Evolutionary conservation across 2,113 vertebrate genomes (phyloP), one percentile per base, ranked within the genome.

Genomic region (Cheirogaleus medius): DNA sequence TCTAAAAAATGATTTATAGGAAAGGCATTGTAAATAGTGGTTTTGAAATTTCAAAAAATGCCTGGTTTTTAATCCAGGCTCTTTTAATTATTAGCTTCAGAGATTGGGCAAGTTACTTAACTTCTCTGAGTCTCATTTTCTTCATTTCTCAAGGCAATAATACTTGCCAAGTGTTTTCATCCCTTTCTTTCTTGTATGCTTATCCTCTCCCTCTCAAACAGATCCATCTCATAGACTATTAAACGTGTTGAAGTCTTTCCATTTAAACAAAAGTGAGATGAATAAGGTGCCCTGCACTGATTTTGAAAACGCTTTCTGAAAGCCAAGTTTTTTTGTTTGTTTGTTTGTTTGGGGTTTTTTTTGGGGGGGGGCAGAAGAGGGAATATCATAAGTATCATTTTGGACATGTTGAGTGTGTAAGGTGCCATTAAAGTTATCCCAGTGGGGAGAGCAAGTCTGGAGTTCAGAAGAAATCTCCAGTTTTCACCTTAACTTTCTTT

Each of bases 71-170:
- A 78, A 52, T 71, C 37, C 77, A 88, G 34, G 25, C 9, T 82
- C 29, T 76, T 91, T 77, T 58, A 69, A 7, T 95, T 92, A 74
- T 20, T 92, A 71, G 4, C 11, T 88, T 84, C 7, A 92, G n/a
- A 84, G 15, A 29, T 17, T 69, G 54, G 21, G 9, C 60, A 78
- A 56, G 17, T 96, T 88, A 37, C 13, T 39, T 90, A 64, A 80
- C 15, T 93, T 85, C n/a, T 78, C 71, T 81, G 64, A 90, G 63
- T 56, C 56, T 73, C 49, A 68, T 87, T 90, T 85, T 91, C 76
- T 64, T 92, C 84, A 88, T 95, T 87, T 64, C 56, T 87, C 68
- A 68, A 82, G n/a, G n/a, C 8, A 11, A 52, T 47, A 92, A 66
- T 77, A 87, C n/a, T 91, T 91, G 37, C 13, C 37, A 81, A 90